Evolutionary conservation across 2,888 invertebrate genomes (phyloP).

Genomic region (Malthinus flaveolus): DNA sequence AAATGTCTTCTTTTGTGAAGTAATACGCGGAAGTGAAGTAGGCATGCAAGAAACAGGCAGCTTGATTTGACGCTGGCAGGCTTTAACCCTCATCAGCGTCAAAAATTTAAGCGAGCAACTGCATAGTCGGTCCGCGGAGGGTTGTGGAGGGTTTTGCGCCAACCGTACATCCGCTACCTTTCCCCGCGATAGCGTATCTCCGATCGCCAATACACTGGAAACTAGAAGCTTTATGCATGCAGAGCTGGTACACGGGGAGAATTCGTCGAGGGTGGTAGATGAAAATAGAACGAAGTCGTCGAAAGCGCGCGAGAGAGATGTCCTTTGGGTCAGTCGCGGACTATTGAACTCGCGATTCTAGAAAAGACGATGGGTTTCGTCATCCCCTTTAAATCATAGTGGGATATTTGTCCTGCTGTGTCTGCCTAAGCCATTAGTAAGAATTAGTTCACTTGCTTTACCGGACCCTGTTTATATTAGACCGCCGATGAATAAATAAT

Average conservation of each 20-base stretch:
- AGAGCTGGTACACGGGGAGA: slow-evolving; percentile 35
- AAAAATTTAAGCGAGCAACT: slow-evolving; percentile 56
- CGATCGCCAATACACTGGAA: slow-evolving; percentile 39
- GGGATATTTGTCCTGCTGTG: slow-evolving; percentile 35
- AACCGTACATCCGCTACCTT: slow-evolving; percentile 48
- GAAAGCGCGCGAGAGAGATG: slow-evolving; percentile 54
- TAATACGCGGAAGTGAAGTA: slow-evolving; percentile 20
- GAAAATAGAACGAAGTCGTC: slow-evolving; percentile 55
- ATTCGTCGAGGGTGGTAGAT: slow-evolving; percentile 34
- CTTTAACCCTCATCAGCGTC: slow-evolving; percentile 61
- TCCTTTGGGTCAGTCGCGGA: slow-evolving; percentile 59
- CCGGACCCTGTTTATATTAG: slow-evolving; percentile 29
- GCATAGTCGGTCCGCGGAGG: slow-evolving; percentile 56
- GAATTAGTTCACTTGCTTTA: slow-evolving; percentile 37
- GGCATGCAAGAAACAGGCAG: slow-evolving; percentile 28
- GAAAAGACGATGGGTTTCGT: slow-evolving; percentile 33
- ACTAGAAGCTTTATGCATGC: slow-evolving; percentile 37
- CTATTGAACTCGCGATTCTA: slow-evolving; percentile 54
- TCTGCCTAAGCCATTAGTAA: slow-evolving; percentile 39
- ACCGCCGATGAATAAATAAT: slow-evolving; percentile 34
- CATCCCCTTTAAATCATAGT: slow-evolving; percentile 39
- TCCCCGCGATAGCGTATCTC: slow-evolving; percentile 46
- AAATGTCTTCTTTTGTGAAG: slow-evolving; percentile 18
- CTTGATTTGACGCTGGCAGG: slow-evolving; percentile 42
- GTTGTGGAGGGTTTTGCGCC: slow-evolving; percentile 48